Percentiles rank a stretch among this genome's conserved stretches.
Evolutionary conservation across 1,140 invertebrate genomes (phyloP).

Genomic region (Kradibia gibbosae): DNA sequence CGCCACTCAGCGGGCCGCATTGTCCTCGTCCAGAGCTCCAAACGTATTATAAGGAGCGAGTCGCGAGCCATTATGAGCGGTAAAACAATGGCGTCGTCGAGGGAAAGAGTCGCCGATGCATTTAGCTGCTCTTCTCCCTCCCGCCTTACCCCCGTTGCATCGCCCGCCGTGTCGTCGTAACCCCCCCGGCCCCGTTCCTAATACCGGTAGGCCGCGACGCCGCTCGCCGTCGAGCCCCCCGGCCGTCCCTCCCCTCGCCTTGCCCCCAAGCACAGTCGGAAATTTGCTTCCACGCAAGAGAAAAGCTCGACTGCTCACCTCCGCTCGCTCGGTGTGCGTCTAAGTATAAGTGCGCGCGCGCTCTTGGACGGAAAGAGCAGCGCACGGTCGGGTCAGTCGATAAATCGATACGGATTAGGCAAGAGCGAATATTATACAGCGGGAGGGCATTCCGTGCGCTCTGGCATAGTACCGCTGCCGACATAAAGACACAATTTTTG

Average conservation of each 20-base stretch:
- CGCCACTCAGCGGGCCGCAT: too few species aligned
- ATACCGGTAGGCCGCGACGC: too few species aligned
- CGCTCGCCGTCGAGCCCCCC: too few species aligned
- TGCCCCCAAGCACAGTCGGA: neutral
- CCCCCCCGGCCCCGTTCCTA: too few species aligned
- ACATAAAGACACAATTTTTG: conserved; percentile 33
- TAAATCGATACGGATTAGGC: conserved; percentile 51
- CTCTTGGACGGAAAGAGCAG: conserved; percentile 26
- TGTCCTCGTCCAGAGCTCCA: neutral
- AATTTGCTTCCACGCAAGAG: neutral
- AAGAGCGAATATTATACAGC: conserved; percentile 42
- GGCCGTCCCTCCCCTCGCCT: neutral
- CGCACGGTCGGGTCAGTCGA: conserved; percentile 37
- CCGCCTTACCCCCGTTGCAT: too few species aligned
- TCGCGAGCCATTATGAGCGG: neutral
- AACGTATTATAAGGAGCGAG: neutral
- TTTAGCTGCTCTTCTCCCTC: conserved; percentile 4
- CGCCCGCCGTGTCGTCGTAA: too few species aligned
- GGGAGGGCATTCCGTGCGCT: neutral
- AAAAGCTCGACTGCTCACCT: neutral
- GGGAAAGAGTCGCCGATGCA: conserved; percentile 6
- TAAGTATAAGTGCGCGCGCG: neutral
- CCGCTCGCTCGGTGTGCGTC: neutral
- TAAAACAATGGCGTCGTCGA: conserved; percentile 20
- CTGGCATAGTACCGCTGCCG: conserved; percentile 2